Conservation (phyloP, 2,113 vertebrate species). For the Polypterus bichir region DNA sequence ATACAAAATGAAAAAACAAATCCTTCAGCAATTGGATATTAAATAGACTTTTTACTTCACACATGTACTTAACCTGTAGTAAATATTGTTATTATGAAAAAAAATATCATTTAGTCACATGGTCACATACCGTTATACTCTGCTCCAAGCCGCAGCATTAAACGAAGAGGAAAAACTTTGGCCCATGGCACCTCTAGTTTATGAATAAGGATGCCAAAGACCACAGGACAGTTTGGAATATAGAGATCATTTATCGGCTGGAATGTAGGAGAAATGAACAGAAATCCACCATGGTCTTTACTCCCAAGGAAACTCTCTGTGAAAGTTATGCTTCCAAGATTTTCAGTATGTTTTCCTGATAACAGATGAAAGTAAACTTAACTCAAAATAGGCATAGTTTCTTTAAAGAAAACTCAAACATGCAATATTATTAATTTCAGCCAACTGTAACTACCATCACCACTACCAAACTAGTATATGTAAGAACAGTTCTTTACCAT, state of each 20-base stretch:
- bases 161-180: slow-evolving; percentile 83
- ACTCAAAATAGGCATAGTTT: background rate
- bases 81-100: too few species aligned
- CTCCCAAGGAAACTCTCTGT: slow-evolving; percentile 72
- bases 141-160: slow-evolving; percentile 76
- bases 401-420: too few species aligned
- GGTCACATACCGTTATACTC: slow-evolving; percentile 64
- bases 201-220: slow-evolving; percentile 80
- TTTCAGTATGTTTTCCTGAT: slow-evolving; percentile 71
- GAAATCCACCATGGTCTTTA: slow-evolving; percentile 81
- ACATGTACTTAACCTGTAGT: too few species aligned
- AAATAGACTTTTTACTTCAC: too few species aligned
- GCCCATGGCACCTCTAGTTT: slow-evolving; percentile 90
- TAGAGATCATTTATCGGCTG: slow-evolving; percentile 63
- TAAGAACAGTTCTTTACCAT: slow-evolving; percentile 48
- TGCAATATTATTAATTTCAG: too few species aligned
- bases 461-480: too few species aligned
- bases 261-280: slow-evolving; percentile 73
- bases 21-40: too few species aligned
- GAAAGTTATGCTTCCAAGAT: slow-evolving; percentile 76
- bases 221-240: slow-evolving; percentile 67
- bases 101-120: background rate
- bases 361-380: slow-evolving; percentile 19
- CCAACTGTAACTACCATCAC: too few species aligned
- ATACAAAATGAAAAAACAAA: too few species aligned